Percentiles rank a stretch among this genome's conserved stretches.
These are phyloP conservation scores for Amphipoea lucens DNA, from an alignment of 2,888 invertebrate species.

Conservation along the genomic window DNA sequence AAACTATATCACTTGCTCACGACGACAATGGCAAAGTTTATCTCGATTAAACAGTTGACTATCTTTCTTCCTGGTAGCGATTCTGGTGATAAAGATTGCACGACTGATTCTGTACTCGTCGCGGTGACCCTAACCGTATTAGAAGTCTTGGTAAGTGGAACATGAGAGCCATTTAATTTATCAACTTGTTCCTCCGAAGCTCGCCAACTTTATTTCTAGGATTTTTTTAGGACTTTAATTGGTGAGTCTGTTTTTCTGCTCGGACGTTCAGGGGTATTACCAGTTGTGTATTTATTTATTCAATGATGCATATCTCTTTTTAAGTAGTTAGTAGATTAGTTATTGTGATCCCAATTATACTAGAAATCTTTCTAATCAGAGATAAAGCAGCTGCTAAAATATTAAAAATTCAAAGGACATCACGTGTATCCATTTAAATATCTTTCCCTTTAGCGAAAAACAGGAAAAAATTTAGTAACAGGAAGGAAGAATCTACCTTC, in stretches of 20 bases:
- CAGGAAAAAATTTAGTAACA: background rate
- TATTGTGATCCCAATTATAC: background rate
- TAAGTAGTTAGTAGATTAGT: background rate
- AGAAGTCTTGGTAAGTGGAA: slow-evolving; percentile 67
- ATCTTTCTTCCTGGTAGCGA: slow-evolving; percentile 75
- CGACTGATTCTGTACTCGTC: slow-evolving; percentile 76
- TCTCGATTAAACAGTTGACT: slow-evolving; percentile 75
- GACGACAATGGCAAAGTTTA: slow-evolving; percentile 79
- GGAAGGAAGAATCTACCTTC: background rate
- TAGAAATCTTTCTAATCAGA: background rate
- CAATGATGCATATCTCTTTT: background rate
- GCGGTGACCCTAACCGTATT: slow-evolving; percentile 70
- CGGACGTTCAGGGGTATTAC: background rate
- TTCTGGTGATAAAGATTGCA: slow-evolving; percentile 78
- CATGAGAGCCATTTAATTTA: slow-evolving; percentile 71
- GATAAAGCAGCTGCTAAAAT: background rate
- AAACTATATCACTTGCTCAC: slow-evolving; percentile 58
- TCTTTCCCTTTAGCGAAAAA: background rate
- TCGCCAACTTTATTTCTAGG: slow-evolving; percentile 47
- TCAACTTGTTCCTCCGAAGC: slow-evolving; percentile 54
- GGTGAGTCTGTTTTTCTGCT: slow-evolving; percentile 20
- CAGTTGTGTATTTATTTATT: background rate
- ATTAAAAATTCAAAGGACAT: background rate
- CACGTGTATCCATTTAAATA: background rate
- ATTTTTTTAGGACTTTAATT: slow-evolving; percentile 48